Percentiles rank a stretch among this genome's conserved stretches.
phyloP scores from a whole-genome alignment of 2,113 vertebrate species.

The Peromyscus californicus region DNA sequence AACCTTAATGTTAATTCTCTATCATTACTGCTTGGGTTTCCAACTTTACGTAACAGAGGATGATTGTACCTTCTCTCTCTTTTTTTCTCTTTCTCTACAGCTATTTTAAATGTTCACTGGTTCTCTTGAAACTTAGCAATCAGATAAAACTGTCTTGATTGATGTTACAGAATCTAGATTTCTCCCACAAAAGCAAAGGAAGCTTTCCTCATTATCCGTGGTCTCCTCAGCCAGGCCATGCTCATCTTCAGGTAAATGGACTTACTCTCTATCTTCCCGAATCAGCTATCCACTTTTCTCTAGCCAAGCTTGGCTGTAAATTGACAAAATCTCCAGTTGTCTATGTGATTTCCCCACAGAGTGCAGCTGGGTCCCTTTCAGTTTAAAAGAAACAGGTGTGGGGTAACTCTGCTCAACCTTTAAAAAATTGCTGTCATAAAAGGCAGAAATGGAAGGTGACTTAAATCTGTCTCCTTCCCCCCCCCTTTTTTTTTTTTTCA shows the following conservation, averaged over 20 bases:
- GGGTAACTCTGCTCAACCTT: slow-evolving; percentile 76
- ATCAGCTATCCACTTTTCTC: slow-evolving; percentile 82
- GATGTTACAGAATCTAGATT: slow-evolving; percentile 82
- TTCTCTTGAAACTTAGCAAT: slow-evolving; percentile 82
- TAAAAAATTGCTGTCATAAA: slow-evolving; percentile 83
- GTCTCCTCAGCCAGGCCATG: slow-evolving; percentile 74
- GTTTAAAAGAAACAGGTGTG: slow-evolving; percentile 83
- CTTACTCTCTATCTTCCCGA: slow-evolving; percentile 80
- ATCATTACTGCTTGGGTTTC: slow-evolving; percentile 51
- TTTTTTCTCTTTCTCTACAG: slow-evolving; percentile 70
- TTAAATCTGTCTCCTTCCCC: slow-evolving; percentile 34
- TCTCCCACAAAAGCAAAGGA: slow-evolving; percentile 77
- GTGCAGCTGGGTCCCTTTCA: slow-evolving; percentile 79
- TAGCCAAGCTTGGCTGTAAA: slow-evolving; percentile 78
- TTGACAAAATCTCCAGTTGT: slow-evolving; percentile 81
- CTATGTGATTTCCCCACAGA: slow-evolving; percentile 83
- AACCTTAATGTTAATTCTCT: slow-evolving; percentile 68
- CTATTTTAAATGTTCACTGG: slow-evolving; percentile 79
- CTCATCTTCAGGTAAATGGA: slow-evolving; percentile 82
- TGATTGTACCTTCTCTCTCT: slow-evolving; percentile 29
- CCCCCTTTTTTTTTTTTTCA: neutral
- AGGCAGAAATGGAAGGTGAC: slow-evolving; percentile 73
- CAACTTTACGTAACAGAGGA: slow-evolving; percentile 63
- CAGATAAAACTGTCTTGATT: slow-evolving; percentile 84
- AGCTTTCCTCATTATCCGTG: slow-evolving; percentile 80